These are phyloP conservation scores for Phthorimaea operculella DNA, from an alignment of 1,140 invertebrate species.

Conservation along the genomic window DNA sequence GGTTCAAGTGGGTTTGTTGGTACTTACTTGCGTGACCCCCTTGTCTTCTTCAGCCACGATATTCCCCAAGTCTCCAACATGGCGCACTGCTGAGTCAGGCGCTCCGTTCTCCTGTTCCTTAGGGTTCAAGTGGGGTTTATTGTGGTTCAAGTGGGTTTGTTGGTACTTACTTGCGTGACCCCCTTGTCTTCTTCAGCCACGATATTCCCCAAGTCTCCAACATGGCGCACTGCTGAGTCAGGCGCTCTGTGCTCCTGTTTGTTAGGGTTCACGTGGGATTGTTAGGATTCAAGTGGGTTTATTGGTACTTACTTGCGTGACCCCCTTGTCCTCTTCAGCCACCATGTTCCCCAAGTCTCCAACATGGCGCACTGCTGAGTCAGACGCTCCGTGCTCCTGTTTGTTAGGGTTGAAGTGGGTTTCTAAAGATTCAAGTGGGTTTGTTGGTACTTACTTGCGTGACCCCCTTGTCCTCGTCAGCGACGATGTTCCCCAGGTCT, in stretches of 20 bases:
- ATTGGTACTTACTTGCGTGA: slow-evolving; percentile 71
- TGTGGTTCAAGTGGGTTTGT: too few relatives aligned
- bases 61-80: slow-evolving; percentile 95
- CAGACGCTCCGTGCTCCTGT: slow-evolving; percentile 88
- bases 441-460: slow-evolving; percentile 66
- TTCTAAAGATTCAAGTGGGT: too few relatives aligned
- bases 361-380: slow-evolving; percentile 79
- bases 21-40: slow-evolving; percentile 72
- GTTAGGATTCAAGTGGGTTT: too few relatives aligned
- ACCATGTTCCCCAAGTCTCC: slow-evolving; percentile 94
- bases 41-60: slow-evolving; percentile 79
- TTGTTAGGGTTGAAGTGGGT: slow-evolving; percentile 94
- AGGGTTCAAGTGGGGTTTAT: slow-evolving; percentile 98
- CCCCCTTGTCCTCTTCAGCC: slow-evolving; percentile 77
- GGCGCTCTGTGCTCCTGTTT: slow-evolving; percentile 89
- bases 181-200: slow-evolving; percentile 76
- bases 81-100: slow-evolving; percentile 78
- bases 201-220: slow-evolving; percentile 95
- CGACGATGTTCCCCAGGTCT: slow-evolving; percentile 91
- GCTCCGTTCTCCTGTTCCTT: slow-evolving; percentile 85
- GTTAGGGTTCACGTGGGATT: slow-evolving; percentile 95
- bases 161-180: slow-evolving; percentile 72
- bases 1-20: too few relatives aligned
- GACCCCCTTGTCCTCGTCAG: slow-evolving; percentile 77
- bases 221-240: slow-evolving; percentile 77